Percentiles rank a stretch among this genome's conserved stretches.
phyloP scores from a whole-genome alignment of 2,113 vertebrate species.

The Diadophis punctatus region DNA sequence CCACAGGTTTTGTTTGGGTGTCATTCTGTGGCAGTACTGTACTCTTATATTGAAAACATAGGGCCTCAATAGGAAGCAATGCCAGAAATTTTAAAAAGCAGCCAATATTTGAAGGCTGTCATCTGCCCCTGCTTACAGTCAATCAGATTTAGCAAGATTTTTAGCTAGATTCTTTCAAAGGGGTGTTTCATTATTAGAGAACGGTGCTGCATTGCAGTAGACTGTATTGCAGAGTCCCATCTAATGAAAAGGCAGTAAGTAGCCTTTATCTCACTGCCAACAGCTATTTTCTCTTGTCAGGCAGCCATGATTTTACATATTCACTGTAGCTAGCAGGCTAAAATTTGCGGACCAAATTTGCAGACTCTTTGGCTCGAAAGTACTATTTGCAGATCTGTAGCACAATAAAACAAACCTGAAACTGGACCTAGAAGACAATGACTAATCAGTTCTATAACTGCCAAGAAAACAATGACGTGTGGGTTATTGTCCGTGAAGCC shows the following conservation, averaged over 20 bases:
- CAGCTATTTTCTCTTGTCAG: not conserved
- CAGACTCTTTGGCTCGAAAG: not conserved
- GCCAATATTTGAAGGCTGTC: not conserved
- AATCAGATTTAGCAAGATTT: not conserved
- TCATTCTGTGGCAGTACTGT: not conserved
- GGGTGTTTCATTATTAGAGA: not conserved
- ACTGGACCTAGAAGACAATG: not conserved
- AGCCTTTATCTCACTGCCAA: not conserved
- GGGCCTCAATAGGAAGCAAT: no score
- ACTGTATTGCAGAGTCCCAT: not conserved
- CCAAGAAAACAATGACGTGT: not conserved
- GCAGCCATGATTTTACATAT: not conserved
- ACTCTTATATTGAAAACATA: not conserved
- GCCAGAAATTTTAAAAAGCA: not conserved
- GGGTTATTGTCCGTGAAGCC: not conserved
- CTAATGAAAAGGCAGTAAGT: not conserved
- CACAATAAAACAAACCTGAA: not conserved
- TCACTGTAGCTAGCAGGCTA: not conserved
- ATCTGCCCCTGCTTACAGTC: not conserved
- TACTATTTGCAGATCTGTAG: not conserved
- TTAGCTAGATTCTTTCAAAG: not conserved
- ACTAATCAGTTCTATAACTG: not conserved
- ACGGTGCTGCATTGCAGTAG: not conserved
- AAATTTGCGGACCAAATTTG: not conserved
- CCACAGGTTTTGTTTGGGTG: not conserved